Percentiles rank a stretch among this genome's conserved stretches.
Evolutionary conservation across 2,888 invertebrate genomes (phyloP).

Genomic region (Leptopilina myrica): DNA sequence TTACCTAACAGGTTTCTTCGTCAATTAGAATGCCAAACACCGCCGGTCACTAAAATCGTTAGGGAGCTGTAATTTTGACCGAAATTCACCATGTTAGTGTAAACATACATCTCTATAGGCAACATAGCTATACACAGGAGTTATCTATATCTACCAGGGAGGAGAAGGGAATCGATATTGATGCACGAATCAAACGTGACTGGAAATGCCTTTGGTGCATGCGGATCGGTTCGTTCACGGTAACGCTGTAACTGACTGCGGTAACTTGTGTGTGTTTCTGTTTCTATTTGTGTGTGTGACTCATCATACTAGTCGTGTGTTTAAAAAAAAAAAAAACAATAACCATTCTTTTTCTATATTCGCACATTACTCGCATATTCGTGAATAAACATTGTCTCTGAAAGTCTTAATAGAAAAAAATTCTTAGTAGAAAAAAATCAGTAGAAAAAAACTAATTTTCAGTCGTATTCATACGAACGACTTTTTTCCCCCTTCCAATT

Average conservation of each 20-base stretch:
- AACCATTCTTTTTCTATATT: too few species aligned
- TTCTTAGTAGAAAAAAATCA: too few species aligned
- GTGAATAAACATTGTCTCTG: too few species aligned
- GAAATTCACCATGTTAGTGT: background rate
- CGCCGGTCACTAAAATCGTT: slow-evolving; percentile 1
- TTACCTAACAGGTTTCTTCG: background rate
- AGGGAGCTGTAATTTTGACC: background rate
- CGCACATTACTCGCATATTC: too few species aligned
- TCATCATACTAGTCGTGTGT: background rate
- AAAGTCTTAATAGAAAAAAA: too few species aligned
- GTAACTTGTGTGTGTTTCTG: background rate
- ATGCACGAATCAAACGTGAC: slow-evolving; percentile 23
- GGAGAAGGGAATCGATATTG: background rate
- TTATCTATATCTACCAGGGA: too few species aligned
- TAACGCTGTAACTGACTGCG: slow-evolving; percentile 2
- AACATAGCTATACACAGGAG: too few species aligned
- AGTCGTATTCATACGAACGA: too few species aligned
- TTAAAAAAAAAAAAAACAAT: too few species aligned
- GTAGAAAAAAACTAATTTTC: too few species aligned
- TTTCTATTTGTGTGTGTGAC: background rate
- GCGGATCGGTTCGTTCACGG: slow-evolving; percentile 34
- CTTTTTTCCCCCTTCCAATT: too few species aligned
- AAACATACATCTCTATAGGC: too few species aligned
- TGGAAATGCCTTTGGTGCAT: background rate
- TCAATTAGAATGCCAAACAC: slow-evolving; percentile 16